phyloP scores from a whole-genome alignment of 2,113 vertebrate genomes.

The Microtus pennsylvanicus region DNA sequence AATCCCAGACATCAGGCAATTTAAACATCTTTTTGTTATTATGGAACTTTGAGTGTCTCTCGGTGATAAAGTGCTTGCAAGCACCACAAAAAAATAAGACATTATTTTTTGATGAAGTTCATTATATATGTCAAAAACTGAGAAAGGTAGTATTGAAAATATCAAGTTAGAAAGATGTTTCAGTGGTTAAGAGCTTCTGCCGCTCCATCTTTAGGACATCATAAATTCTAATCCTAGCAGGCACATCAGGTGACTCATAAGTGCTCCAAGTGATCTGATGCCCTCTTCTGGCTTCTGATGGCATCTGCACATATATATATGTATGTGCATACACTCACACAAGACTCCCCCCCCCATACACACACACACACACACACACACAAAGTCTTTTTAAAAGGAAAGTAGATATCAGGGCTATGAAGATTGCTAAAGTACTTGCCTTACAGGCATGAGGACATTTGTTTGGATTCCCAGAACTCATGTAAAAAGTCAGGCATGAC shows the following conservation, averaged over 20 bases:
- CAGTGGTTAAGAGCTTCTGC: not conserved
- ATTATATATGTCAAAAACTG: not conserved
- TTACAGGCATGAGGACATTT: not conserved
- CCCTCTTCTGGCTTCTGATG: not conserved
- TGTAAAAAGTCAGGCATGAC: not conserved
- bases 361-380: no score
- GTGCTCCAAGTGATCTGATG: not conserved
- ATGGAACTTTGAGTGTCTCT: not conserved
- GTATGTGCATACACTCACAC: not conserved
- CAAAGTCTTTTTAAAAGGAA: not conserved
- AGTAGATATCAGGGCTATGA: not conserved
- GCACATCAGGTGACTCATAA: not conserved
- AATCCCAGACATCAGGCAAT: not conserved
- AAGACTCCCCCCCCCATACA: rapidly evolving
- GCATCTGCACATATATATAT: not conserved
- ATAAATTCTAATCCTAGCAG: not conserved
- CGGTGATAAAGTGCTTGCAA: not conserved
- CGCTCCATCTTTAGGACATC: not conserved
- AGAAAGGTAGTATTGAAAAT: not conserved
- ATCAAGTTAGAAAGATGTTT: not conserved
- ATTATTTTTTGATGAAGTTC: not conserved
- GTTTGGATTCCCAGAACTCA: not conserved
- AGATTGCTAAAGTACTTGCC: not conserved
- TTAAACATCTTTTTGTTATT: constrained; percentile 47
- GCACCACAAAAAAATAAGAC: not conserved